Conservation (phyloP, 2,888 invertebrate species). For the Drosophila quasianomalipes region DNA sequence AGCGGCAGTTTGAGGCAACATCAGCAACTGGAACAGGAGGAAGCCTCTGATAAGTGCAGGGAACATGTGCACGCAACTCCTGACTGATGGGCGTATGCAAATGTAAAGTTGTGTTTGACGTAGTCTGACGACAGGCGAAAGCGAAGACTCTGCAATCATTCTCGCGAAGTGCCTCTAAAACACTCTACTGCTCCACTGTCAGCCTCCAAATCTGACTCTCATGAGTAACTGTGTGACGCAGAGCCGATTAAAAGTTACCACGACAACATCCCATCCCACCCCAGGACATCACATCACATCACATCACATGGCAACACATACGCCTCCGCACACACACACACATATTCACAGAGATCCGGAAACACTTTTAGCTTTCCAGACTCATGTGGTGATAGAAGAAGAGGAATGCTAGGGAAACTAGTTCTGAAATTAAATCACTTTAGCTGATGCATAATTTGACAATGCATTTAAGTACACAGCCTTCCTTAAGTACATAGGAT, state of each 20-base stretch:
- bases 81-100: constrained; percentile 77
- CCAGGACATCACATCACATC: constrained; percentile 28
- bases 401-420: constrained; percentile 4
- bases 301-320: constrained; percentile 2
- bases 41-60: background rate
- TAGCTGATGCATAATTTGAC: background rate
- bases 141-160: constrained; percentile 35
- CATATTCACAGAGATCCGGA: constrained; percentile 11
- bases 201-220: constrained; percentile 26
- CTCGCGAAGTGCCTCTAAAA: constrained; percentile 31
- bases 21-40: background rate
- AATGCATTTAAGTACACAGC: background rate
- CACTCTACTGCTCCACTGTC: background rate
- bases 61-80: constrained; percentile 32
- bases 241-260: constrained; percentile 83
- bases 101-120: constrained; percentile 68
- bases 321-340: constrained; percentile 1
- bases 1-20: constrained; percentile 11
- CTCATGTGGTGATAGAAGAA: constrained; percentile 1
- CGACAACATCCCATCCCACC: constrained; percentile 62
- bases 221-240: constrained; percentile 58
- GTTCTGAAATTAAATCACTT: background rate
- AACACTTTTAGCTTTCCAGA: constrained; percentile 20
- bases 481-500: background rate
- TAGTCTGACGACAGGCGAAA: constrained; percentile 61